Base-by-base conservation (phyloP, 2,888 invertebrate species). In the Morinoia aosen region DNA sequence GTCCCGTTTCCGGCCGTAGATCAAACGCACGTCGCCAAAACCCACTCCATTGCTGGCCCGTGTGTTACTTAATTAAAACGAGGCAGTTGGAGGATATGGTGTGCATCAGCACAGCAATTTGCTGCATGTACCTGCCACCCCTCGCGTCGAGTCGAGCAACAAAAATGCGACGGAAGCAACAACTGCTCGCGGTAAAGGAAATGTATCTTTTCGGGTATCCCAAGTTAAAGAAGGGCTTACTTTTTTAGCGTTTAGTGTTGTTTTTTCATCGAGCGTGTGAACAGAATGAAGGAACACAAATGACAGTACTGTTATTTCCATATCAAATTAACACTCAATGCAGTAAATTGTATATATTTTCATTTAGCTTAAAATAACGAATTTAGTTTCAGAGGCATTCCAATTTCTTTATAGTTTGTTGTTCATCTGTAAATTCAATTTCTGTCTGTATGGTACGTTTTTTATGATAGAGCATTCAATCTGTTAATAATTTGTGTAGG, bases 31-130 rank as follows among this genome's bases (percentile, higher is more conserved):
- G 90, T 90, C 90, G 90, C 90, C 48, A 40, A 90, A 90, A 90
- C 90, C 40, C 90, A 90, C 90, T 90, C 90, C 39, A 90, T 40
- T 90, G 90, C 48, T 90, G 90, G 90, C 40, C 76, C 76, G 16
- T 76, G 76, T 76, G 76, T 76, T 76, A 76, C 48, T 90, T 90
- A 90, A 90, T 90, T 90, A 90, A 90, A 90, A 90, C 90, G 90
- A 39, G 76, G 76, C 76, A 76, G 76, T 76, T 76, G 25, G 76
- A 76, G 76, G 76, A 76, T 76, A 76, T 76, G 76, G 76, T 76
- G 76, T 76, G 25, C 76, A 76, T 76, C 25, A 76, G 25, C 76
- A 76, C 76, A 76, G 76, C 76, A 76, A 76, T 76, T 76, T 76
- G 76, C 76, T 10, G 76, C 76, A 76, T 76, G 76, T 76, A 76